Evolutionary conservation across 2,797 vertebrate species (phyloP), one percentile per base, ranked within the genome.

Genomic region (Molossus molossus): DNA sequence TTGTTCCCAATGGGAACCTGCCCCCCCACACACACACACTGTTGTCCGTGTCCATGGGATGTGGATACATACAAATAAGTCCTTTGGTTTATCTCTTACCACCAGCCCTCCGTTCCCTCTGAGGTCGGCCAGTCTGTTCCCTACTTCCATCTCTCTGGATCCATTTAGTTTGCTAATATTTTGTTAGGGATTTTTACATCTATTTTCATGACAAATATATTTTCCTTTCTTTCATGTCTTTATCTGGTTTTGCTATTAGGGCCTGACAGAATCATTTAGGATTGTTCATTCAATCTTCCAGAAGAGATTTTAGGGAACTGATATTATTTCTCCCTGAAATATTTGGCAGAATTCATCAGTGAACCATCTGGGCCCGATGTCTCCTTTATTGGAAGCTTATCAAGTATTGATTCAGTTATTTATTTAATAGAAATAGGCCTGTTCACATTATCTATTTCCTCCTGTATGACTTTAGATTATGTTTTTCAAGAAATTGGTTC

Each of bases 201-300:
- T 79, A 92, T 85, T 85, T 88, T 84, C 80, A 64, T 69, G 60
- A 65, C 65, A 94, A 50, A 69, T 48, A 55, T 27, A 57, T 67
- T 60, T 92, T 40, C 23, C 45, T 92, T 76, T 50, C 37, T 69
- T 70, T 33, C 8, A 58, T 40, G 58, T 88, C n/a, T 33, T 50
- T 76, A 73, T 89, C 33, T 29, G 29, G 18, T 86, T 48, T 70
- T 69, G 21, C 15, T 80, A 17, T 73, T 5, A 75, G 29, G 37
- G 55, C 13, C 85, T 58, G 27, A 48, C 15, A 75, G 69, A 62
- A 25, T 48, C 25, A 21, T 62, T 73, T 45, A 58, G 8, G 37
- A 37, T 27, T 64, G 1, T 65, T 72, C 58, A 4, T 33, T 81
- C 50, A 55, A 12, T 18, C 72, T 23, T 25, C 55, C 45, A 40